Evolutionary conservation across 2,888 invertebrate genomes (phyloP).

Genomic region (Ophion slaviceki): DNA sequence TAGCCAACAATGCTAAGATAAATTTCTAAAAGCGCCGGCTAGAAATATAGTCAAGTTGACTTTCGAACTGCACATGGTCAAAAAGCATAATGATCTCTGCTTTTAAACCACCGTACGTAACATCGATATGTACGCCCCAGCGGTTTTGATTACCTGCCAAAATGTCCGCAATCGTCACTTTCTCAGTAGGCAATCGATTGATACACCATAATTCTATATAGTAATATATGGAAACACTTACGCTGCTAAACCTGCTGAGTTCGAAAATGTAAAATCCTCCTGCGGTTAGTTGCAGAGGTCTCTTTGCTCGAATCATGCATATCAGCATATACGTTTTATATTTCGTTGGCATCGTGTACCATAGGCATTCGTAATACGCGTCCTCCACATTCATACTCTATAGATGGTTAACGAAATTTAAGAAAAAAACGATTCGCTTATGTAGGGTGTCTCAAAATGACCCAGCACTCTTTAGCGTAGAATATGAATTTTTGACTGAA

Average conservation of each 20-base stretch:
- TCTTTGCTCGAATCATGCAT: slow-evolving; percentile 84
- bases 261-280: slow-evolving; percentile 29
- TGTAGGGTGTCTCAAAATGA: too few species aligned
- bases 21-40: background rate
- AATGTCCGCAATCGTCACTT: background rate
- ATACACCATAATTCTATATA: background rate
- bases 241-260: background rate
- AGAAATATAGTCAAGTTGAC: background rate
- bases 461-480: too few species aligned
- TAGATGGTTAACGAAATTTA: background rate
- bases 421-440: background rate
- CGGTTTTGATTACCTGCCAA: slow-evolving; percentile 67
- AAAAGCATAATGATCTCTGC: background rate
- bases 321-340: slow-evolving; percentile 84
- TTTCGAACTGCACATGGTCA: background rate
- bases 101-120: slow-evolving; percentile 54
- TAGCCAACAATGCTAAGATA: too few species aligned
- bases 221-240: background rate
- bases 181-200: background rate
- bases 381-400: slow-evolving; percentile 84
- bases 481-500: too few species aligned
- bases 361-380: slow-evolving; percentile 85
- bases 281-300: slow-evolving; percentile 23
- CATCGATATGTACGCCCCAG: slow-evolving; percentile 63
- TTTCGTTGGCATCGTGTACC: slow-evolving; percentile 84